A percentile compares a stretch with the other conserved stretches of the same genome.
Evolutionary conservation across 2,888 invertebrate genomes (phyloP).

Genomic region (Sinhomidia bicolor): DNA sequence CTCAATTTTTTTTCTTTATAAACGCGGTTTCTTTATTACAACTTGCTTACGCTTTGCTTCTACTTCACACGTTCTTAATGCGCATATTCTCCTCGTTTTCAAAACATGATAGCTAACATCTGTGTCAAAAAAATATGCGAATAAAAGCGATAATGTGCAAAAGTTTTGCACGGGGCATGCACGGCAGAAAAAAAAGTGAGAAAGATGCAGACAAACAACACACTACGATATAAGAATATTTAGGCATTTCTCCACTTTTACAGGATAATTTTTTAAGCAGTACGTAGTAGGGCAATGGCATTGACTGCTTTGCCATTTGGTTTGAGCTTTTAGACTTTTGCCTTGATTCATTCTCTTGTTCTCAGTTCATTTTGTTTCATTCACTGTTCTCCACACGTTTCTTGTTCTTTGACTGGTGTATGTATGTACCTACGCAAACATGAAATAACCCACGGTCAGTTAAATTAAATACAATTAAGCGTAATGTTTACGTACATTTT

Average conservation of each 20-base stretch:
- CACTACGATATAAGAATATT: neutral
- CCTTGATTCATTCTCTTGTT: neutral
- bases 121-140: slow-evolving; percentile 57
- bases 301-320: neutral
- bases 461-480: neutral
- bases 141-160: slow-evolving; percentile 12
- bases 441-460: slow-evolving; percentile 28
- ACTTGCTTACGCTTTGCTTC: too few relatives aligned
- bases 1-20: neutral
- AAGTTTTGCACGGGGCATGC: neutral
- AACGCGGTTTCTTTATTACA: neutral
- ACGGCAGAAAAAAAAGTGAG: neutral
- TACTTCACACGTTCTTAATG: slow-evolving; percentile 11
- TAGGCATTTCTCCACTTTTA: neutral
- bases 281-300: slow-evolving; percentile 8
- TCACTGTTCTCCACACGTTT: neutral
- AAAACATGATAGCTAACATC: slow-evolving; percentile 40
- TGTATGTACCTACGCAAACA: neutral
- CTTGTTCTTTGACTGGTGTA: neutral
- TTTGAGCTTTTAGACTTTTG: neutral
- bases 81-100: slow-evolving; percentile 33
- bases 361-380: neutral
- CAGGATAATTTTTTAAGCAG: neutral
- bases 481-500: neutral
- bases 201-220: neutral